Percentiles rank a stretch among this genome's conserved stretches.
Evolutionary conservation across 2,113 vertebrate genomes (phyloP).

Genomic region (Beaufortia kweichowensis): DNA sequence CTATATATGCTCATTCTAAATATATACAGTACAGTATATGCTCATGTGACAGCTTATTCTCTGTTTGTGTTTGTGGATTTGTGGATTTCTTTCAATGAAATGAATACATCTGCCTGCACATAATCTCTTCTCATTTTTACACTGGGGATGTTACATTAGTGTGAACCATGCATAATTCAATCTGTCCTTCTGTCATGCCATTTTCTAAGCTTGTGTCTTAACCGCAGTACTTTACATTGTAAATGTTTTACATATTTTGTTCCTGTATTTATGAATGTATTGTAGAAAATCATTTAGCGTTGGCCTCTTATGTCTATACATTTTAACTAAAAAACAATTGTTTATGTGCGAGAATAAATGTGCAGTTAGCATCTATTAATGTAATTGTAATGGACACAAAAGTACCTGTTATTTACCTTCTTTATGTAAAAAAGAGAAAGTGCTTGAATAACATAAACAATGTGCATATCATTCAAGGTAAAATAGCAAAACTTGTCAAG

Average conservation of each 20-base stretch:
- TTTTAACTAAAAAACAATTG: too few relatives aligned
- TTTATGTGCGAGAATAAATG: too few relatives aligned
- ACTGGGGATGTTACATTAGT: conserved; percentile 66
- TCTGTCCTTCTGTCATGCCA: conserved; percentile 36
- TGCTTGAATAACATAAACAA: neutral
- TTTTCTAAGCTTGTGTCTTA: neutral
- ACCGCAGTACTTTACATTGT: neutral
- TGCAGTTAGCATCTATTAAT: too few relatives aligned
- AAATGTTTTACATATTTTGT: too few relatives aligned
- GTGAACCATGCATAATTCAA: conserved; percentile 65
- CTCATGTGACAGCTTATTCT: neutral
- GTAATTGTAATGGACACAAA: too few relatives aligned
- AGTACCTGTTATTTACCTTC: too few relatives aligned
- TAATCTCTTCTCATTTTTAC: conserved; percentile 68
- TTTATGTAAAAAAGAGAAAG: neutral
- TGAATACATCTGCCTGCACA: conserved; percentile 45
- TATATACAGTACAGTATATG: too few relatives aligned
- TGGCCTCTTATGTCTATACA: too few relatives aligned
- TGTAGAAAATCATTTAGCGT: too few relatives aligned
- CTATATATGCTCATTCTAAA: too few relatives aligned
- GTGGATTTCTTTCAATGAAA: neutral
- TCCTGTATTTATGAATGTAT: too few relatives aligned
- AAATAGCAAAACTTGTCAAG: neutral
- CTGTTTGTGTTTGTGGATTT: neutral
- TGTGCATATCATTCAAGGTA: neutral